A percentile compares a stretch with the other conserved stretches of the same genome.
Conservation (phyloP, 1,140 invertebrate genomes). For the Latrodectus geometricus region DNA sequence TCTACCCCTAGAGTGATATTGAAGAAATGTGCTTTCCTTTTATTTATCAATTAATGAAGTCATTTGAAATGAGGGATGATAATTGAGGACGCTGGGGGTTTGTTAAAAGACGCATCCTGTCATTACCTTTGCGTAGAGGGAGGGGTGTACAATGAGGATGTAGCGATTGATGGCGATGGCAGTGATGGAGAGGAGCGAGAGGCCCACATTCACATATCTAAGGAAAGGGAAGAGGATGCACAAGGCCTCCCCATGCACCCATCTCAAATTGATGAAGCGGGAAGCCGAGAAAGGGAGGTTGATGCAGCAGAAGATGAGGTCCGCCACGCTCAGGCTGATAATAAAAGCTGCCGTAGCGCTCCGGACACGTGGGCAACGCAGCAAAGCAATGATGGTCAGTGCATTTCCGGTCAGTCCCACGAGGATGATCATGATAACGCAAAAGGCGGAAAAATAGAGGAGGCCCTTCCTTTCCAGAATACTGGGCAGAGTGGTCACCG, state of each 20-base stretch:
- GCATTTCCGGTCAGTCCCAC: conserved; percentile 63
- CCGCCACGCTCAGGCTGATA: conserved; percentile 85
- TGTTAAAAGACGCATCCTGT: not conserved
- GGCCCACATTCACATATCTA: conserved; percentile 89
- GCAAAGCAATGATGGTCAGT: conserved; percentile 62
- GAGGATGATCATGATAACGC: conserved; percentile 61
- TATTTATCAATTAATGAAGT: not conserved
- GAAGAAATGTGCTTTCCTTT: not conserved
- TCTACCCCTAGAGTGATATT: no score
- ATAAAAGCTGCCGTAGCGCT: conserved; percentile 88
- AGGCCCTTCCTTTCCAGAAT: conserved; percentile 45
- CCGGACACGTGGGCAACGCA: conserved; percentile 67
- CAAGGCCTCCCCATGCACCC: conserved; percentile 82
- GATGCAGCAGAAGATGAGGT: conserved; percentile 85
- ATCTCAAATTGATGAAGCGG: conserved; percentile 82
- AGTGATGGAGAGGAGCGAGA: conserved; percentile 88
- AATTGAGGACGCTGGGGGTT: no score
- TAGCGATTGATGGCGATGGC: conserved; percentile 90
- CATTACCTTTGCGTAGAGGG: conserved; percentile 53
- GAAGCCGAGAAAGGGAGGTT: conserved; percentile 86
- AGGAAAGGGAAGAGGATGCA: conserved; percentile 88
- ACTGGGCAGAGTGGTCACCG: conserved; percentile 45
- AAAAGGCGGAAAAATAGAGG: conserved; percentile 57
- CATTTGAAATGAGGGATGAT: not conserved
- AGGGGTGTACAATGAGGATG: conserved; percentile 62